These are phyloP conservation scores for Stenodema calcarata DNA, from an alignment of 2,888 invertebrate species.

Conservation along the genomic window DNA sequence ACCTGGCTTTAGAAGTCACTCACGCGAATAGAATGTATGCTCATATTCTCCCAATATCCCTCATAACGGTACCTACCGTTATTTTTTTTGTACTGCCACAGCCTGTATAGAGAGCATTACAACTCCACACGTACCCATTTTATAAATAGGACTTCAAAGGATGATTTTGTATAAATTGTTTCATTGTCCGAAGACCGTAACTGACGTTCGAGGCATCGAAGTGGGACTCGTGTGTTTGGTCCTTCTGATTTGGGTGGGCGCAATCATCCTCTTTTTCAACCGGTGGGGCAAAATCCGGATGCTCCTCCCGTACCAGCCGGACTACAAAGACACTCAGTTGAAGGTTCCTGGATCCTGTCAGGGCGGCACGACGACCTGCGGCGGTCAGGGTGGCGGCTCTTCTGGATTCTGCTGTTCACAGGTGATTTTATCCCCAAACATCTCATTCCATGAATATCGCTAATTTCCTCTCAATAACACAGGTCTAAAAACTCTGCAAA, in stretches of 20 bases:
- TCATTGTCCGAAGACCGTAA: neutral
- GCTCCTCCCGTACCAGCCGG: slow-evolving; percentile 89
- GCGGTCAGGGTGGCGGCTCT: slow-evolving; percentile 64
- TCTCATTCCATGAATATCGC: too few relatives aligned
- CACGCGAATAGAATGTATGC: too few relatives aligned
- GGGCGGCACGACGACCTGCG: slow-evolving; percentile 63
- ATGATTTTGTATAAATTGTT: too few relatives aligned
- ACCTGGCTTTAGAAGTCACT: too few relatives aligned
- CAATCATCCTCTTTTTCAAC: slow-evolving; percentile 85
- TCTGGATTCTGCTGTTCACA: slow-evolving; percentile 70
- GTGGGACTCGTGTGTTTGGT: slow-evolving; percentile 86
- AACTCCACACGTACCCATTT: too few relatives aligned
- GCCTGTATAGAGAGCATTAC: too few relatives aligned
- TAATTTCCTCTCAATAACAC: too few relatives aligned
- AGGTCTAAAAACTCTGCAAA: too few relatives aligned
- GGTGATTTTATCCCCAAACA: slow-evolving; percentile 60
- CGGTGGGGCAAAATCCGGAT: slow-evolving; percentile 90
- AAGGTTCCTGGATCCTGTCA: slow-evolving; percentile 79
- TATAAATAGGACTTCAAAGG: too few relatives aligned
- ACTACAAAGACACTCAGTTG: slow-evolving; percentile 86
- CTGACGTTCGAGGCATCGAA: slow-evolving; percentile 86
- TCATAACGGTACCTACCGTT: too few relatives aligned
- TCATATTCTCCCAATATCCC: too few relatives aligned
- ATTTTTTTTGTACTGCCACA: too few relatives aligned
- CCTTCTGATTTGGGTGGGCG: slow-evolving; percentile 83